phyloP scores from a whole-genome alignment of 1,140 invertebrate genomes.

The Augochlora pura region DNA sequence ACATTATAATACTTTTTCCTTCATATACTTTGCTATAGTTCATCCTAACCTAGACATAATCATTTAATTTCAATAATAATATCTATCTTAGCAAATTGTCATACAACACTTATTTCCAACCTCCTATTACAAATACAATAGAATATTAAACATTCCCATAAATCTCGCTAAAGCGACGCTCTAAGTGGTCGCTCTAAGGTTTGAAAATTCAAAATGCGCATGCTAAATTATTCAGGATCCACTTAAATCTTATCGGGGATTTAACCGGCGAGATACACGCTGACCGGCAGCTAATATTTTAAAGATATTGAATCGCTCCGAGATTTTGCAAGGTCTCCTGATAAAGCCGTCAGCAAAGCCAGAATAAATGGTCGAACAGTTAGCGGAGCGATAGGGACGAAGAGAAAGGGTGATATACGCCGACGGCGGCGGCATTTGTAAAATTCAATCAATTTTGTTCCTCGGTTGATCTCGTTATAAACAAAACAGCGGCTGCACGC shows the following conservation, averaged over 20 bases:
- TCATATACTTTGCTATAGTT: too few relatives aligned
- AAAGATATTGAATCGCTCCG: constrained; percentile 6
- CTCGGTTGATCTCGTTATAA: constrained; percentile 43
- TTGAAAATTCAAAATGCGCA: background rate
- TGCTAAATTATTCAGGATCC: background rate
- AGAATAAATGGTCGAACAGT: constrained; percentile 51
- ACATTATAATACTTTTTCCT: too few relatives aligned
- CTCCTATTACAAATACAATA: too few relatives aligned
- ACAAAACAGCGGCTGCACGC: constrained; percentile 50
- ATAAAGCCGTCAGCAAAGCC: constrained; percentile 30
- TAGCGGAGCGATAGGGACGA: constrained; percentile 48
- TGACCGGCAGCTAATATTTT: background rate
- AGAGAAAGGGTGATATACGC: constrained; percentile 51
- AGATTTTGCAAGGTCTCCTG: constrained; percentile 27
- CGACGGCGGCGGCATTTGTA: constrained; percentile 45
- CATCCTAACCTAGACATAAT: too few relatives aligned
- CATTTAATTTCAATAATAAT: too few relatives aligned
- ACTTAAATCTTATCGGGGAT: background rate
- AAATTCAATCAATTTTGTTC: constrained; percentile 67
- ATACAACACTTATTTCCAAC: too few relatives aligned
- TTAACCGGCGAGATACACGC: background rate
- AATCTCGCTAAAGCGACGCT: background rate
- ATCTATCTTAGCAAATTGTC: too few relatives aligned
- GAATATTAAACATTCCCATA: background rate
- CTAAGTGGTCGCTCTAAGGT: background rate